These are phyloP conservation scores for Apodemia zela DNA, from an alignment of 2,888 invertebrate genomes.

Conservation along the genomic window DNA sequence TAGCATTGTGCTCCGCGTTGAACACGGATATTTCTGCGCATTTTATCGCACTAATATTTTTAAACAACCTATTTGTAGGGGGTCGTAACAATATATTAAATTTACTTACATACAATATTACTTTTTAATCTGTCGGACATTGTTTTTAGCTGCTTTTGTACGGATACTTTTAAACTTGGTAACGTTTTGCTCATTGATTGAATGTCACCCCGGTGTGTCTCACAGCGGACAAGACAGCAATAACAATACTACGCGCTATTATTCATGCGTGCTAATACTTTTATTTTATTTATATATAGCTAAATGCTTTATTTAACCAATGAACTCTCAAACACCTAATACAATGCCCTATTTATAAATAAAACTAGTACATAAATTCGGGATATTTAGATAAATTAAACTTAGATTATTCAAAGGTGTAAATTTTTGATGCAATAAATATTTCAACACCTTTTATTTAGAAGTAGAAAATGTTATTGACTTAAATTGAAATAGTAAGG, in stretches of 20 bases:
- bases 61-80: neutral
- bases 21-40: too few relatives aligned
- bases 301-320: constrained; percentile 65
- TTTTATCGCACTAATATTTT: neutral
- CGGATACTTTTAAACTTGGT: neutral
- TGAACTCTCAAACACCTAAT: constrained; percentile 23
- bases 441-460: neutral
- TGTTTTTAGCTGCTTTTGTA: neutral
- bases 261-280: constrained; percentile 66
- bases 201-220: neutral
- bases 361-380: neutral
- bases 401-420: neutral
- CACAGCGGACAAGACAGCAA: constrained; percentile 36
- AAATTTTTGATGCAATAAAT: constrained; percentile 9
- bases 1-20: too few relatives aligned
- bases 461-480: neutral
- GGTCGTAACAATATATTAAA: too few relatives aligned
- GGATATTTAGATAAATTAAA: neutral
- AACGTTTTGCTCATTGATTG: neutral
- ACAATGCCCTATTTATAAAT: constrained; percentile 1
- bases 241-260: constrained; percentile 44
- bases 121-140: neutral
- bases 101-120: neutral
- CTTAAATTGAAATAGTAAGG: neutral
- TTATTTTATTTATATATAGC: constrained; percentile 54